A percentile compares a stretch with the other conserved stretches of the same genome.
phyloP scores from a whole-genome alignment of 2,113 vertebrate genomes.

The Turnix velox region DNA sequence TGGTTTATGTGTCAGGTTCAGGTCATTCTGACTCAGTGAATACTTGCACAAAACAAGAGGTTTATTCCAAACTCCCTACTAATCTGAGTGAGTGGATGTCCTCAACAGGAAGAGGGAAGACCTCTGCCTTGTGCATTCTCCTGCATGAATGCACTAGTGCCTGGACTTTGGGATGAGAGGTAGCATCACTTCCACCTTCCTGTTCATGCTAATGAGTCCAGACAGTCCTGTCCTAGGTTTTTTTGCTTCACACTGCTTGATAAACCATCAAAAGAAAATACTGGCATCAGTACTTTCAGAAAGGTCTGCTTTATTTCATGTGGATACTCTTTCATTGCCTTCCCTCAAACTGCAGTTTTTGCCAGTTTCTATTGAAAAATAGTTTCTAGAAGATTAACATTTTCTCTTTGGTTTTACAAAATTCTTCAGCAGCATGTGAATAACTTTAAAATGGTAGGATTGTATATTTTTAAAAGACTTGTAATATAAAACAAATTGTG shows the following conservation, averaged over 20 bases:
- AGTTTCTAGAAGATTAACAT: not conserved
- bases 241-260: not conserved
- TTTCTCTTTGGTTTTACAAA: not conserved
- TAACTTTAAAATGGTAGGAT: not conserved
- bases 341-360: not conserved
- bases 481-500: not conserved
- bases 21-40: not conserved
- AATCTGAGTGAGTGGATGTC: not conserved
- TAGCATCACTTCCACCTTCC: not conserved
- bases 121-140: not conserved
- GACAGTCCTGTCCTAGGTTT: not conserved
- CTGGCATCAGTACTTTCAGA: not conserved
- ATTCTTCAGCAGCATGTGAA: not conserved
- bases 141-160: not conserved
- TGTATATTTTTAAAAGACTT: fast-evolving
- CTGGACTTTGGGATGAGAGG: not conserved
- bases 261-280: not conserved
- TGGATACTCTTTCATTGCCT: not conserved
- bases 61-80: not conserved
- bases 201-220: not conserved
- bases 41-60: not conserved
- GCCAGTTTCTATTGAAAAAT: not conserved
- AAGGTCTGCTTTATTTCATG: not conserved
- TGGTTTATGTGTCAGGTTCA: not conserved
- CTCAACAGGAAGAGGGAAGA: not conserved